Percentiles rank a stretch among this genome's conserved stretches.
Conservation (phyloP, 2,113 vertebrate genomes). For the Myxocyprinus asiaticus region DNA sequence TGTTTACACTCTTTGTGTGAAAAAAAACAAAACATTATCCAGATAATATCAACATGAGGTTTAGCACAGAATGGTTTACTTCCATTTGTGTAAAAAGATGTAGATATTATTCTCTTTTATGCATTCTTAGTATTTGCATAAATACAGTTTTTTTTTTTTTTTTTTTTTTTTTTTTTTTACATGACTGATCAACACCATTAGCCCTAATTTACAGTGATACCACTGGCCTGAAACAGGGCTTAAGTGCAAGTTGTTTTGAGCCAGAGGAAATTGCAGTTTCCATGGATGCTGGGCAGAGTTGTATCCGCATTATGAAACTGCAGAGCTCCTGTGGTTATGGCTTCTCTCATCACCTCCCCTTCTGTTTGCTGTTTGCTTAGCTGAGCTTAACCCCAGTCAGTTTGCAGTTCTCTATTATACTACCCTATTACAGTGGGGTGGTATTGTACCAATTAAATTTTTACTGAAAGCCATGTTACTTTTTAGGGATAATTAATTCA, state of each 20-base stretch:
- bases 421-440: no score
- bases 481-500: no score
- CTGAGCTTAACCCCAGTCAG: constrained; percentile 34
- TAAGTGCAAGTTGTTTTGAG: constrained; percentile 54
- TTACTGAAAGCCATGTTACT: no score
- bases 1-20: no score
- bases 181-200: constrained; percentile 6
- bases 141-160: no score
- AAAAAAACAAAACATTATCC: no score
- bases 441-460: no score
- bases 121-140: no score
- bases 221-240: constrained; percentile 28
- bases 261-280: constrained; percentile 62
- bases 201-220: constrained; percentile 2
- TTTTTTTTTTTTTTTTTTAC: not conserved
- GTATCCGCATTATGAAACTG: constrained; percentile 60
- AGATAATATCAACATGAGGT: no score
- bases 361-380: constrained; percentile 64
- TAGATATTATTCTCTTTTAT: no score
- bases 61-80: no score
- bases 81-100: no score
- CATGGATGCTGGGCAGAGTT: constrained; percentile 54
- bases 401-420: constrained; percentile 5
- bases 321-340: constrained; percentile 67
- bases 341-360: constrained; percentile 63